Conservation (phyloP, 2,113 vertebrate species). For the Perccottus glenii region DNA sequence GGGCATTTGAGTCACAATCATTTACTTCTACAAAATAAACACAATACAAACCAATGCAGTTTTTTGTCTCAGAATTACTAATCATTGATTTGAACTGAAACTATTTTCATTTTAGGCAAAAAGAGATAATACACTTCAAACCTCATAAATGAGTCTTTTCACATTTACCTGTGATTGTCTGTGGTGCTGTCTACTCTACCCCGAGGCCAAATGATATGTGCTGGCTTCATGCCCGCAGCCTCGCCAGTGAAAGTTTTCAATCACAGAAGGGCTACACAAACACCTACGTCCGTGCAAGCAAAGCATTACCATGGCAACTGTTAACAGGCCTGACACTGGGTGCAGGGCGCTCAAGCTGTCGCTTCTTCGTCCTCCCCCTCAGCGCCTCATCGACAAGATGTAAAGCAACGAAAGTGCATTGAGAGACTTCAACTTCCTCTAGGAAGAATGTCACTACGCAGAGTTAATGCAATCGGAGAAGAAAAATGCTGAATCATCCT, state of each 20-base stretch:
- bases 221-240: no score
- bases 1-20: no score
- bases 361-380: background rate
- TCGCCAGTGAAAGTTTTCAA: background rate
- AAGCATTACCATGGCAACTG: background rate
- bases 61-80: no score
- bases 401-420: no score
- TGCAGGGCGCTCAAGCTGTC: conserved; percentile 1
- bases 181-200: background rate
- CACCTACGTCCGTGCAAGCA: background rate
- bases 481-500: no score
- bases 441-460: background rate
- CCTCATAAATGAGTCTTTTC: background rate
- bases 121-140: no score
- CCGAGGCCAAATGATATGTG: background rate
- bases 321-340: background rate
- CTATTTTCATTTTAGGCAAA: no score
- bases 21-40: no score
- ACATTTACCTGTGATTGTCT: background rate
- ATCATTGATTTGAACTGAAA: no score
- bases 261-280: background rate
- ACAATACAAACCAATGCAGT: no score
- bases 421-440: background rate
- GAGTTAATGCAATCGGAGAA: background rate
- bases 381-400: background rate